A percentile compares a stretch with the other conserved stretches of the same genome.
phyloP scores from a whole-genome alignment of 30 jellyfish, hydroid and myxozoan genomes.

The Phacellophora camtschatica region DNA sequence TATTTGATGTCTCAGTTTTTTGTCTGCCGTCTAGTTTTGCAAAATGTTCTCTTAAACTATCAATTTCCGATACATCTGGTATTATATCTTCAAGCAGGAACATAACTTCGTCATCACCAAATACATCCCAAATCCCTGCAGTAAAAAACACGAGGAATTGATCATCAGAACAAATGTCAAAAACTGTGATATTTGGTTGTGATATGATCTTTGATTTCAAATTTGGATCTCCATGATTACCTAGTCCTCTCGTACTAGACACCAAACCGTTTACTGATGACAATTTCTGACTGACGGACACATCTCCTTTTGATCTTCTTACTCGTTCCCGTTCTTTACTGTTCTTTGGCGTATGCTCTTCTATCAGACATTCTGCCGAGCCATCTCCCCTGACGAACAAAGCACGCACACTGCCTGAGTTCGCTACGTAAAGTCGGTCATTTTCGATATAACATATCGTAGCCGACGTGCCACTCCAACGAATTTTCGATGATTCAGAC shows the following conservation, averaged over 20 bases:
- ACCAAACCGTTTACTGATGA: constrained; percentile 36
- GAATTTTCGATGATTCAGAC: constrained; percentile 39
- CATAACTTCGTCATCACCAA: constrained; percentile 64
- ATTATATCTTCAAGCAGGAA: constrained; percentile 63
- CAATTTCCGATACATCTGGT: constrained; percentile 56
- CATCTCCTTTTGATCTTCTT: constrained; percentile 9
- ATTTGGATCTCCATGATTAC: constrained; percentile 69
- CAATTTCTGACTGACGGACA: neutral
- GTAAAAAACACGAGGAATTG: constrained; percentile 37
- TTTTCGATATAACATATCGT: constrained; percentile 30
- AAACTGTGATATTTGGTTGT: constrained; percentile 16
- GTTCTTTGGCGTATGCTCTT: constrained; percentile 28
- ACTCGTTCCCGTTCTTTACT: constrained; percentile 39
- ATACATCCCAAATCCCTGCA: constrained; percentile 64
- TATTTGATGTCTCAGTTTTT: neutral
- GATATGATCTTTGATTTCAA: constrained; percentile 22
- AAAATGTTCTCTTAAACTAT: constrained; percentile 20
- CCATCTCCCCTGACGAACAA: constrained; percentile 57
- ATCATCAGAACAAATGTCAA: constrained; percentile 15
- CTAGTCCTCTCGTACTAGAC: constrained; percentile 70
- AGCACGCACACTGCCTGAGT: constrained; percentile 62
- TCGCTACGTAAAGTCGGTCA: constrained; percentile 34
- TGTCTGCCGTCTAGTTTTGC: neutral
- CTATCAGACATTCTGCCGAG: constrained; percentile 22
- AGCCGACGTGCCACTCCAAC: constrained; percentile 83